Evolutionary conservation across 2,113 vertebrate genomes (phyloP).

Genomic region (Pavo muticus): DNA sequence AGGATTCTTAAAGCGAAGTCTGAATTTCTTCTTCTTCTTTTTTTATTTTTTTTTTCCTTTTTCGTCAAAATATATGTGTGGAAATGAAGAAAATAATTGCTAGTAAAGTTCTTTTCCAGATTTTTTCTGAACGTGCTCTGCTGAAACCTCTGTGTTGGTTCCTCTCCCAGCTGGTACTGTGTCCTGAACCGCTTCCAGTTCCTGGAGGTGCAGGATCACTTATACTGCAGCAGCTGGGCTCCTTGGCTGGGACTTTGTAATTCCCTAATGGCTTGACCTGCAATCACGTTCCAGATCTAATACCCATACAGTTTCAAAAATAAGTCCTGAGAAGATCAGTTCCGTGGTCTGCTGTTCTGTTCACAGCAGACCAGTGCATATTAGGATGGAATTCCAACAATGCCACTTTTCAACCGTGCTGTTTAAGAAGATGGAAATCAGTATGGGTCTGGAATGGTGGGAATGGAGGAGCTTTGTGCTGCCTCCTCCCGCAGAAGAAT

Average conservation of each 20-base stretch:
- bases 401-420: background rate
- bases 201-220: background rate
- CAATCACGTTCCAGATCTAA: background rate
- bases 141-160: background rate
- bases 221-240: background rate
- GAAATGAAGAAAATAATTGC: background rate
- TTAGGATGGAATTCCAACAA: background rate
- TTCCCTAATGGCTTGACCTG: background rate
- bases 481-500: background rate
- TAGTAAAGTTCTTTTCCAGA: background rate
- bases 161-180: background rate
- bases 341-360: background rate
- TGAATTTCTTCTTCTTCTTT: conserved; percentile 21
- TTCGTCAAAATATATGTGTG: background rate
- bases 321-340: background rate
- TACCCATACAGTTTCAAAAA: background rate
- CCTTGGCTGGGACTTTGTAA: background rate
- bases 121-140: background rate
- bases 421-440: background rate
- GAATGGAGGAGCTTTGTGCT: background rate
- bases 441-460: background rate
- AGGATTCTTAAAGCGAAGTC: conserved; percentile 60
- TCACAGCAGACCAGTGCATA: background rate
- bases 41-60: background rate
- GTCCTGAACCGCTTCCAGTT: background rate